phyloP scores from a whole-genome alignment of 2,888 invertebrate species.

The Brachylomia viminalis region DNA sequence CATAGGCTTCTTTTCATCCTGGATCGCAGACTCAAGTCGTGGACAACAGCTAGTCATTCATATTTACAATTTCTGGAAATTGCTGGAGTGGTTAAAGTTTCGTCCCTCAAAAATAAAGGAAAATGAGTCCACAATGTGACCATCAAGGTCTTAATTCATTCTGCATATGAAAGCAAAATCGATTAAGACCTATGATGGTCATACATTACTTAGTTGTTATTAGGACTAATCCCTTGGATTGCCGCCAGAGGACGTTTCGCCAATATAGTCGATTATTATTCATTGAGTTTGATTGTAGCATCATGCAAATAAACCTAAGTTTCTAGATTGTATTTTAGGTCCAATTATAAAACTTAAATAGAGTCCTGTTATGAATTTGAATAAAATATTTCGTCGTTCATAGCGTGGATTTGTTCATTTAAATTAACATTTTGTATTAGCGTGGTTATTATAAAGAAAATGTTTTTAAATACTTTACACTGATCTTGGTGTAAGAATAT shows the following conservation, averaged over 20 bases:
- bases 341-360: slow-evolving; percentile 29
- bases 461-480: too few species aligned
- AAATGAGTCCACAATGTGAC: not conserved
- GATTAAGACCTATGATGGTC: slow-evolving; percentile 23
- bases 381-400: not conserved
- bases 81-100: not conserved
- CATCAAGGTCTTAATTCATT: too few species aligned
- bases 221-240: slow-evolving; percentile 44
- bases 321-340: slow-evolving; percentile 37
- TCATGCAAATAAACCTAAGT: slow-evolving; percentile 38
- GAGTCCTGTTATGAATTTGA: slow-evolving; percentile 11
- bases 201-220: slow-evolving; percentile 47
- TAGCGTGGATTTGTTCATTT: not conserved
- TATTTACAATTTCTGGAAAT: slow-evolving; percentile 16
- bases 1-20: too few species aligned
- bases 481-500: too few species aligned
- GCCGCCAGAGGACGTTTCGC: slow-evolving; percentile 50
- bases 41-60: not conserved
- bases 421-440: not conserved
- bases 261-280: slow-evolving; percentile 49
- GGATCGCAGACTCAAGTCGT: too few species aligned
- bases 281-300: slow-evolving; percentile 40
- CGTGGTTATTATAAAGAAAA: not conserved
- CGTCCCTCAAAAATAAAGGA: not conserved
- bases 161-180: too few species aligned